Conservation (phyloP, 2,113 vertebrate genomes). For the Gallinago paraguaiae region DNA sequence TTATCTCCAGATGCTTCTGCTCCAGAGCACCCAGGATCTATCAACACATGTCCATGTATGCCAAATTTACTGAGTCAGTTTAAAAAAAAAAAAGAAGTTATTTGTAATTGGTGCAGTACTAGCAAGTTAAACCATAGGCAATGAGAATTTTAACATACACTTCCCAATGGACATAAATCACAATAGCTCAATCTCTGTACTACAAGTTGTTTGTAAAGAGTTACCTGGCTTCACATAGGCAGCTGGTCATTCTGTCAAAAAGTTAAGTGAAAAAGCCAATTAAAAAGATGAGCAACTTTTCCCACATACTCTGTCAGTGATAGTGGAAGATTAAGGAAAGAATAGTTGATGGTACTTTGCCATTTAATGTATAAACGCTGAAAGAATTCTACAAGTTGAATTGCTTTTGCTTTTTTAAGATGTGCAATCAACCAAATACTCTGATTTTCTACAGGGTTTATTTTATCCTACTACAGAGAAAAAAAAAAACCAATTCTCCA, state of each 20-base stretch:
- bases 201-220: not conserved
- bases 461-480: not conserved
- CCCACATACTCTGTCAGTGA: not conserved
- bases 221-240: not conserved
- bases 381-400: not conserved
- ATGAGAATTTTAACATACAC: not conserved
- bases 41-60: accelerated
- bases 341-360: not conserved
- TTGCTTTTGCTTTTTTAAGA: not conserved
- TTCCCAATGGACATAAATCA: not conserved
- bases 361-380: not conserved
- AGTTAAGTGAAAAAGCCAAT: not conserved
- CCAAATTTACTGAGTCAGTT: not conserved
- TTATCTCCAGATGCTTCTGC: not conserved
- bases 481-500: not conserved
- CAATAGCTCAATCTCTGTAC: not conserved
- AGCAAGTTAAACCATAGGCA: not conserved
- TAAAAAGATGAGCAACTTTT: not conserved
- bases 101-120: not conserved
- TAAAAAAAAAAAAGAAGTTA: not conserved
- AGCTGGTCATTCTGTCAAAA: not conserved
- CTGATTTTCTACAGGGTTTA: not conserved
- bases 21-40: not conserved
- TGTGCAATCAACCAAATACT: not conserved
- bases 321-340: not conserved